Evolutionary conservation across 2,888 invertebrate species (phyloP), one percentile per base, ranked within the genome.

Genomic region (Ethmia dodecea): DNA sequence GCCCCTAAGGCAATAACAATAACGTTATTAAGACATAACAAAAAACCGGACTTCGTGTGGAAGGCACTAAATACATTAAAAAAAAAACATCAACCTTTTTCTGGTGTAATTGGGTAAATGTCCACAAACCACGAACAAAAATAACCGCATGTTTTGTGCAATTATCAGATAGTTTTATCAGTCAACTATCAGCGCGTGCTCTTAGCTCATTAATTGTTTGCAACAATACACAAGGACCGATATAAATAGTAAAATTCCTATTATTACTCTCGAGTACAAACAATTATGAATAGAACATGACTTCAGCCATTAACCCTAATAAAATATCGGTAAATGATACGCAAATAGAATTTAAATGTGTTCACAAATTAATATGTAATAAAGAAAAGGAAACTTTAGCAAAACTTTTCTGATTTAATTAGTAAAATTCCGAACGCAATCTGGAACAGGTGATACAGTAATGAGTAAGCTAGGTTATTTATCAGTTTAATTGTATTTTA

Each of bases 201-300:
- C 41, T 22, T 36, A 41, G 48, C 31, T 42, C 25, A 39, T 46
- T n/a, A n/a, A n/a, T 44, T 46, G 49, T 46, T 53, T 50, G 58
- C 49, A 49, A 63, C 59, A 63, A 50, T 37, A 48, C 50, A 51
- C 53, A 62, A 60, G 49, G 52, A 58, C 46, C 57, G 58, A 55
- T 66, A 71, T 67, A 65, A 65, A 68, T 79, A 74, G 84, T 84
- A 84, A 84, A 74, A 73, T 84, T 84, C 83, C 84, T 67, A 70
- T 69, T 63, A 73, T 70, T 72, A 66, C 51, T 49, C 53, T 55
- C 53, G 49, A 66, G 60, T 70, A 50, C 66, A 56, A 60, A 62
- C 64, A 62, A 63, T 58, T 49, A 49, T 60, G 54, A 49, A 47
- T 52, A 44, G 48, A 51, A 62, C 55, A 70, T 55, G 63, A 67